Evolutionary conservation across 2,888 invertebrate species (phyloP).

Genomic region (Zonitis immaculata): DNA sequence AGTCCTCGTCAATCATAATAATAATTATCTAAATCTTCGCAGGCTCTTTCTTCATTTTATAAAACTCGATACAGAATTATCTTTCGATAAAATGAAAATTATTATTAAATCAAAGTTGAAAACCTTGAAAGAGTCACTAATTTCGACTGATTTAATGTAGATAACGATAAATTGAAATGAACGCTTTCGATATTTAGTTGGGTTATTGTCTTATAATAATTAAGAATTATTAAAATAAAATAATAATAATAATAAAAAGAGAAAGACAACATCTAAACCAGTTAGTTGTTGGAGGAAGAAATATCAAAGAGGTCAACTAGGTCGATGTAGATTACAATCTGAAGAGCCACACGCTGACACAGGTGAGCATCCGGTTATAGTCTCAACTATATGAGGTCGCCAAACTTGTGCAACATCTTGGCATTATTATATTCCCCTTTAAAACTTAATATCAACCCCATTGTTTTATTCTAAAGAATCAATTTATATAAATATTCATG

Average conservation of each 20-base stretch:
- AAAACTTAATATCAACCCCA: slow-evolving; percentile 43
- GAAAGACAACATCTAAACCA: slow-evolving; percentile 31
- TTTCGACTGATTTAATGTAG: background rate
- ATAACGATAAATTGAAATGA: background rate
- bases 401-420: slow-evolving; percentile 43
- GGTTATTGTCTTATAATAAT: slow-evolving; percentile 13
- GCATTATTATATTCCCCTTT: slow-evolving; percentile 7
- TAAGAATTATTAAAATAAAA: slow-evolving; percentile 24
- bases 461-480: slow-evolving; percentile 34
- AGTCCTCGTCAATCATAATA: slow-evolving; percentile 12
- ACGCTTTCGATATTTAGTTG: background rate
- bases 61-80: background rate
- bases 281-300: slow-evolving; percentile 43
- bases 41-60: background rate
- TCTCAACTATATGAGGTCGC: slow-evolving; percentile 22
- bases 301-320: slow-evolving; percentile 42
- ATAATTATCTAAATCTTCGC: slow-evolving; percentile 3
- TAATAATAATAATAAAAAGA: background rate
- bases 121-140: slow-evolving; percentile 8
- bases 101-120: slow-evolving; percentile 5
- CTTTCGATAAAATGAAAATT: background rate
- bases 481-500: slow-evolving; percentile 17
- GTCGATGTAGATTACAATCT: slow-evolving; percentile 44
- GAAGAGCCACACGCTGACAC: slow-evolving; percentile 45
- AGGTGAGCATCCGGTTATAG: slow-evolving; percentile 40